A percentile compares a stretch with the other conserved stretches of the same genome.
Conservation (phyloP, 2,888 invertebrate species). For the Melangyna quadrimaculata region DNA sequence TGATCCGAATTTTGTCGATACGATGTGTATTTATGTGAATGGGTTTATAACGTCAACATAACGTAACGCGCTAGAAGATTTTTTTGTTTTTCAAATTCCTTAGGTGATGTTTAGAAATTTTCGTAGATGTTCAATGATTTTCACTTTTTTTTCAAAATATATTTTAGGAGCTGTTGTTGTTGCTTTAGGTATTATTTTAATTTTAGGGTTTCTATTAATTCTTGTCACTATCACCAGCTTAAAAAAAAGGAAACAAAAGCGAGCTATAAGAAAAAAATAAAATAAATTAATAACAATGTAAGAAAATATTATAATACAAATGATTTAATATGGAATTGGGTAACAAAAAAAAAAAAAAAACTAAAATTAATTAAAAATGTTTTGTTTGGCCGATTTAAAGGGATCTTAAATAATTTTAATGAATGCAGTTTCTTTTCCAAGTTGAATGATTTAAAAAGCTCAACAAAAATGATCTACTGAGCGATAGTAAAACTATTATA, state of each 20-base stretch:
- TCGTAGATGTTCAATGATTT: slow-evolving; percentile 72
- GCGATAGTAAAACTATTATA: too few relatives aligned
- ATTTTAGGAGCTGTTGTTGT: slow-evolving; percentile 55
- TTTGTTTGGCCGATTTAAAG: neutral
- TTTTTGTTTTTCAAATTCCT: slow-evolving; percentile 60
- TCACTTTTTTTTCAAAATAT: slow-evolving; percentile 73
- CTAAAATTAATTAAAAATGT: neutral
- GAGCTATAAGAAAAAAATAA: neutral
- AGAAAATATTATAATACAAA: neutral
- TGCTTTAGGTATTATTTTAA: slow-evolving; percentile 56
- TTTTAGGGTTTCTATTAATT: slow-evolving; percentile 71
- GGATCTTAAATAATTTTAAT: neutral
- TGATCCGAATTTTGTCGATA: neutral
- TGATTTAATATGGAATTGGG: neutral
- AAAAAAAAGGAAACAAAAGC: slow-evolving; percentile 17
- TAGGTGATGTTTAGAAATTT: slow-evolving; percentile 51
- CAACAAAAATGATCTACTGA: too few relatives aligned
- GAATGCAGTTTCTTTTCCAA: neutral
- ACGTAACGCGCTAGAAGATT: slow-evolving; percentile 74
- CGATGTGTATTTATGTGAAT: neutral
- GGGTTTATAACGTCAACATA: slow-evolving; percentile 41
- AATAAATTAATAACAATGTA: neutral
- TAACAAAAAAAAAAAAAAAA: neutral
- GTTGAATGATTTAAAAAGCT: too few relatives aligned
- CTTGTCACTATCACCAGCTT: slow-evolving; percentile 70